These are phyloP conservation scores for Erythrocercus mccallii DNA, from an alignment of 2,113 vertebrate genomes.

Conservation along the genomic window DNA sequence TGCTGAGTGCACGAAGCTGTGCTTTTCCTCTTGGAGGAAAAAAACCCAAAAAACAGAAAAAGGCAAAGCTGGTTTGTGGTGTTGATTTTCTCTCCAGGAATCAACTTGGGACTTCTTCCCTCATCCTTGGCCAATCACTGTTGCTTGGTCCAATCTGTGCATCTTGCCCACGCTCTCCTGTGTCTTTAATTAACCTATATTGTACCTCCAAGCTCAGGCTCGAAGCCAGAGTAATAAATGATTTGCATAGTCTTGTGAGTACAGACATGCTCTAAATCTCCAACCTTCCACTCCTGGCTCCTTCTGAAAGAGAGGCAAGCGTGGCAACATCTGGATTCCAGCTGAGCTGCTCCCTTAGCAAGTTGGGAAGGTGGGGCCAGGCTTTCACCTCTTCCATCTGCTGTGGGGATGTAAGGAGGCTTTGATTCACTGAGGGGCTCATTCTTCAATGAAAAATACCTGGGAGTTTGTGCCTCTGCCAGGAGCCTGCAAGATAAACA, in stretches of 20 bases:
- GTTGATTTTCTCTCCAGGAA: not conserved
- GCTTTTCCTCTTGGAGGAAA: not conserved
- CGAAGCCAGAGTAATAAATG: conserved; percentile 26
- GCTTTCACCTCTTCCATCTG: conserved; percentile 39
- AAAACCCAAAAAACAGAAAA: not conserved
- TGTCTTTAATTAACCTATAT: conserved; percentile 58
- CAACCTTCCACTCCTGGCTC: not conserved
- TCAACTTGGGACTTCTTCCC: not conserved
- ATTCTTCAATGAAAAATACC: not conserved
- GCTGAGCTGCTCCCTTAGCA: conserved; percentile 19
- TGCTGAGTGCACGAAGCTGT: not conserved
- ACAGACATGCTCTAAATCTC: conserved; percentile 28
- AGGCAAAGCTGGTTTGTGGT: not conserved
- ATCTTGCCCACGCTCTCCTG: not conserved
- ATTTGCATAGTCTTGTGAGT: conserved; percentile 41
- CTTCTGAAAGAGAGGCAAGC: not conserved
- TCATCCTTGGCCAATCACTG: not conserved
- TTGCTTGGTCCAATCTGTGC: not conserved
- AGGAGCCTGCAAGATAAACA: not conserved
- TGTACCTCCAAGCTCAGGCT: conserved; percentile 34
- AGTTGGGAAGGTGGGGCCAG: not conserved
- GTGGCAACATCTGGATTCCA: conserved; percentile 39
- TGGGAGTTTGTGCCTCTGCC: not conserved
- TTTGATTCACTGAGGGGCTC: conserved; percentile 15
- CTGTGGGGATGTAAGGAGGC: not conserved